These are phyloP conservation scores for Macropis europaea DNA, from an alignment of 2,888 invertebrate genomes.

Conservation along the genomic window DNA sequence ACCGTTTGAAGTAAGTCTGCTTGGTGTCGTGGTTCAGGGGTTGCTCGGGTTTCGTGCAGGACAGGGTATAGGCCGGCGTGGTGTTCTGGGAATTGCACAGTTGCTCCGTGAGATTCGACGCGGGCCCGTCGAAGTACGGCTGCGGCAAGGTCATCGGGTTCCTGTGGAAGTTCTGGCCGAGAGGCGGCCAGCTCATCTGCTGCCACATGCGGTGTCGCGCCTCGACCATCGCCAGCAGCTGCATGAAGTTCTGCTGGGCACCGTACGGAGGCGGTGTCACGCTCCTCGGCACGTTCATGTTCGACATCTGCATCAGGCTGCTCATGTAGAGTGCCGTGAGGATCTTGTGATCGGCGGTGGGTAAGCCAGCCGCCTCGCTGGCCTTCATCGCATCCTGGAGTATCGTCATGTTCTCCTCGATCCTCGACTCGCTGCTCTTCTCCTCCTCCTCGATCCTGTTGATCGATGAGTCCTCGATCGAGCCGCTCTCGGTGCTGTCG, in stretches of 20 bases:
- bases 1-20: conserved; percentile 76
- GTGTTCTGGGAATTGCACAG: conserved; percentile 72
- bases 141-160: conserved; percentile 69
- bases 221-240: conserved; percentile 75
- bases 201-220: conserved; percentile 77
- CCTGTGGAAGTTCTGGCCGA: conserved; percentile 71
- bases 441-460: conserved; percentile 68
- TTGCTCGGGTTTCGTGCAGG: conserved; percentile 72
- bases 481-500: conserved; percentile 52
- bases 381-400: conserved; percentile 73
- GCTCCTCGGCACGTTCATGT: conserved; percentile 65
- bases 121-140: conserved; percentile 67
- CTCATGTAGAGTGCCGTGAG: conserved; percentile 79
- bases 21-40: conserved; percentile 66
- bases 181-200: conserved; percentile 74
- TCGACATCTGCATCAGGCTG: conserved; percentile 78
- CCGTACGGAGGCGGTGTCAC: conserved; percentile 65
- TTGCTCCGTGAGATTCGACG: conserved; percentile 71
- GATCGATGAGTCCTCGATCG: conserved; percentile 43
- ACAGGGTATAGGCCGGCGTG: conserved; percentile 67
- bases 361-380: conserved; percentile 64
- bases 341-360: conserved; percentile 77
- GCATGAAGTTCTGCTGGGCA: conserved; percentile 73
- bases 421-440: conserved; percentile 42
- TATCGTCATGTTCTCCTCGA: conserved; percentile 73